A percentile compares a stretch with the other conserved stretches of the same genome.
These are phyloP conservation scores for Euleptes europaea DNA, from an alignment of 2,113 vertebrate genomes.

Conservation along the genomic window DNA sequence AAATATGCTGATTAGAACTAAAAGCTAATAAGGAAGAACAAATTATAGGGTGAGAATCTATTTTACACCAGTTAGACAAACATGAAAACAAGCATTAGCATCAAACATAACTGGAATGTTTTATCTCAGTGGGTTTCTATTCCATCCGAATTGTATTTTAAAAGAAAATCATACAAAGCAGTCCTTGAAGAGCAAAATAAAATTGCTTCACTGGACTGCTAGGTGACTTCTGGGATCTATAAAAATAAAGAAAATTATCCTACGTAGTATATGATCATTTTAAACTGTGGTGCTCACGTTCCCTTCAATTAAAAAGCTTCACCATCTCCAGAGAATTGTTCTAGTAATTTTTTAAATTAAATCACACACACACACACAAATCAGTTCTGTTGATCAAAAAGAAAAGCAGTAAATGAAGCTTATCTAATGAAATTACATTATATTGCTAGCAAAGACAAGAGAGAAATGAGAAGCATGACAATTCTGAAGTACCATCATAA, in stretches of 20 bases:
- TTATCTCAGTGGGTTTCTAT: conserved; percentile 19
- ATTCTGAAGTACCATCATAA: background rate
- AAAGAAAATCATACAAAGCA: conserved; percentile 24
- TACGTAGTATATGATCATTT: background rate
- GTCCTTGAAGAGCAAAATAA: conserved; percentile 39
- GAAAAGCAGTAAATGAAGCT: background rate
- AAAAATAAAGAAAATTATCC: conserved; percentile 2
- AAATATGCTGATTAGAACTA: conserved; percentile 13
- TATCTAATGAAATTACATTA: background rate
- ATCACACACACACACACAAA: background rate
- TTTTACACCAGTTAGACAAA: conserved; percentile 57
- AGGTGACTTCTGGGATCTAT: conserved; percentile 11
- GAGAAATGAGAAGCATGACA: background rate
- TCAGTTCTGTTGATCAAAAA: conserved; percentile 9
- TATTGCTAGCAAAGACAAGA: background rate
- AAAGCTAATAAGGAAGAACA: conserved; percentile 18
- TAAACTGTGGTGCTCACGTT: background rate
- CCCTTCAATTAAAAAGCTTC: background rate
- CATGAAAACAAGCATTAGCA: conserved; percentile 20
- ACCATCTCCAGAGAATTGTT: background rate
- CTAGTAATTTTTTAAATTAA: conserved; percentile 19
- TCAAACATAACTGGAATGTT: conserved; percentile 39
- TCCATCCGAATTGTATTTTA: background rate
- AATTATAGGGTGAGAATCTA: background rate
- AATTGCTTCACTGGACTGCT: conserved; percentile 38